Evolutionary conservation across 2,797 vertebrate genomes (phyloP).

Genomic region (Oryzias sinensis): DNA sequence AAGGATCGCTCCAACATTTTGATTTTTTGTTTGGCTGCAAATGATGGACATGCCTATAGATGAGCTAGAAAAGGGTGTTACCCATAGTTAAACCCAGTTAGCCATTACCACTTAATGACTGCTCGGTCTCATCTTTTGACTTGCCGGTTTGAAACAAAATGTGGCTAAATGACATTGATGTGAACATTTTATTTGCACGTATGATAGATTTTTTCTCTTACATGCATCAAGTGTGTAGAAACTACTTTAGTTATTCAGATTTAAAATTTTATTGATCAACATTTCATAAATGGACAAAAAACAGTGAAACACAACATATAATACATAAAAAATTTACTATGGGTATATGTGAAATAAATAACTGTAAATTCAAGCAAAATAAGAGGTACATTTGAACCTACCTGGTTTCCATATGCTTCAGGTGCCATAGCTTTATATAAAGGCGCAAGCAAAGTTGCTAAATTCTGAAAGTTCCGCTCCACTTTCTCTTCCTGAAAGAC

Average conservation of each 20-base stretch:
- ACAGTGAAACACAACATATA: background rate
- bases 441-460: constrained; percentile 90
- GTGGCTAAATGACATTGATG: background rate
- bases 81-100: too few species aligned
- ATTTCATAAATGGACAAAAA: background rate
- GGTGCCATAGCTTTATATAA: constrained; percentile 94
- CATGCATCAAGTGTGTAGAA: background rate
- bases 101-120: too few species aligned
- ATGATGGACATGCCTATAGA: too few species aligned
- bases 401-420: constrained; percentile 96
- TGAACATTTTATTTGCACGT: background rate
- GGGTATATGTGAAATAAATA: too few species aligned
- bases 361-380: background rate
- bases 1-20: too few species aligned
- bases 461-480: constrained; percentile 88
- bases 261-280: background rate
- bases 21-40: too few species aligned
- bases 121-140: too few species aligned
- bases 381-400: constrained; percentile 53
- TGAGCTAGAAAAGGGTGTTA: too few species aligned
- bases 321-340: background rate
- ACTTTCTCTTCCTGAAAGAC: constrained; percentile 89
- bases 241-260: background rate
- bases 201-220: background rate
- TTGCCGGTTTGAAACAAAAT: too few species aligned